Evolutionary conservation across 1,140 invertebrate genomes (phyloP).

Genomic region (Pantala flavescens): DNA sequence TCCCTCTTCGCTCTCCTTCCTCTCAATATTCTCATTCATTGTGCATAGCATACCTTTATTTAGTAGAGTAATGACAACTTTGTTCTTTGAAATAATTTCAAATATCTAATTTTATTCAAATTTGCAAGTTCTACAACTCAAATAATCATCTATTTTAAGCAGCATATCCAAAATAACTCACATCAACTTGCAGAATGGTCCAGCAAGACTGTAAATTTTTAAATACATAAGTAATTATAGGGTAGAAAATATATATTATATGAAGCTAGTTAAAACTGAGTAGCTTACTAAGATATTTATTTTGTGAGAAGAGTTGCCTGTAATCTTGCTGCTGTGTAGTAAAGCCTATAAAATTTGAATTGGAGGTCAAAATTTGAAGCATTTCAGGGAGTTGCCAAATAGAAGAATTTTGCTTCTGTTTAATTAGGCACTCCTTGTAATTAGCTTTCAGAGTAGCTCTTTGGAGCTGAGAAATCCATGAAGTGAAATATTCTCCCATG

Average conservation of each 20-base stretch:
- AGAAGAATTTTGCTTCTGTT: not conserved
- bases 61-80: not conserved
- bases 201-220: conserved; percentile 16
- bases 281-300: conserved; percentile 14
- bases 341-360: not conserved
- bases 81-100: not conserved
- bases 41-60: not conserved
- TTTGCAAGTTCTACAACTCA: not conserved
- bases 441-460: not conserved
- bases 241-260: conserved; percentile 14
- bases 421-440: not conserved
- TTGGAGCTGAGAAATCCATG: not conserved
- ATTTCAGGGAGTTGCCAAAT: conserved; percentile 7
- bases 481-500: not conserved
- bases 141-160: conserved; percentile 13
- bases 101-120: not conserved
- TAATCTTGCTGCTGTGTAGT: conserved; percentile 16
- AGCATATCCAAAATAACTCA: conserved; percentile 11
- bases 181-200: conserved; percentile 15
- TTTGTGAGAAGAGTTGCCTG: conserved; percentile 13
- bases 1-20: not conserved
- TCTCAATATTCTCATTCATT: not conserved
- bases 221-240: conserved; percentile 12
- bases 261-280: conserved; percentile 15
- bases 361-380: conserved; percentile 14